phyloP scores from a whole-genome alignment of 2,797 vertebrate species.

The Myiotriccus ornatus region DNA sequence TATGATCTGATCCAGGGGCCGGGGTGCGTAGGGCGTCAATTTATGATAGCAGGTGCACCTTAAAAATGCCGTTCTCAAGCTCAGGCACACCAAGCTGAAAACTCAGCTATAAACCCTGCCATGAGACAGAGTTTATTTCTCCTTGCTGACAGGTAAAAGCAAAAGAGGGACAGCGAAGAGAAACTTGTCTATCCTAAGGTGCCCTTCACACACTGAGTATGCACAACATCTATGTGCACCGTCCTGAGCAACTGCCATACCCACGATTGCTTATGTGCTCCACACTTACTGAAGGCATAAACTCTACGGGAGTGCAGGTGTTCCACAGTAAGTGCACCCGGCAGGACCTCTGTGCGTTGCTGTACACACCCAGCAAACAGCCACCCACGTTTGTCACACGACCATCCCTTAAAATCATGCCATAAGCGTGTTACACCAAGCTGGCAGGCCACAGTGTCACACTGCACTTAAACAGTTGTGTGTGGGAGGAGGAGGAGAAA shows the following conservation, averaged over 20 bases:
- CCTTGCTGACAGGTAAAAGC: not conserved
- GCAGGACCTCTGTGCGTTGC: not conserved
- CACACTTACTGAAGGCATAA: not conserved
- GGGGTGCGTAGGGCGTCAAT: not conserved
- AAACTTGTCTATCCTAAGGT: not conserved
- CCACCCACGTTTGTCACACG: not conserved
- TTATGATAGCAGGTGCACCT: not conserved
- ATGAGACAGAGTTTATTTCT: not conserved
- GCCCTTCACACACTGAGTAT: fast-evolving
- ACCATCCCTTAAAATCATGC: not conserved
- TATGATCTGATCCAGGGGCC: not conserved
- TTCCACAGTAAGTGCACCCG: fast-evolving
- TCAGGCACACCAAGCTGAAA: not conserved
- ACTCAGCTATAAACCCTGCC: not conserved
- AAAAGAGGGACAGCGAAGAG: not conserved
- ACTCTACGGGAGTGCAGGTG: fast-evolving
- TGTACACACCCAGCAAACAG: not conserved
- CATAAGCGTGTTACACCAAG: not conserved
- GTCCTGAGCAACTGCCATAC: not conserved
- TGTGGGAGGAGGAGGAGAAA: not conserved
- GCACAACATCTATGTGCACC: fast-evolving
- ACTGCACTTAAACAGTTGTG: not conserved
- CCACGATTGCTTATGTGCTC: not conserved
- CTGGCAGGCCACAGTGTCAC: not conserved
- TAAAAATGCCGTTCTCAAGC: not conserved